Percentiles rank a stretch among this genome's conserved stretches.
Evolutionary conservation across 2,113 vertebrate genomes (phyloP).

Genomic region (Gorsachius goisagi): DNA sequence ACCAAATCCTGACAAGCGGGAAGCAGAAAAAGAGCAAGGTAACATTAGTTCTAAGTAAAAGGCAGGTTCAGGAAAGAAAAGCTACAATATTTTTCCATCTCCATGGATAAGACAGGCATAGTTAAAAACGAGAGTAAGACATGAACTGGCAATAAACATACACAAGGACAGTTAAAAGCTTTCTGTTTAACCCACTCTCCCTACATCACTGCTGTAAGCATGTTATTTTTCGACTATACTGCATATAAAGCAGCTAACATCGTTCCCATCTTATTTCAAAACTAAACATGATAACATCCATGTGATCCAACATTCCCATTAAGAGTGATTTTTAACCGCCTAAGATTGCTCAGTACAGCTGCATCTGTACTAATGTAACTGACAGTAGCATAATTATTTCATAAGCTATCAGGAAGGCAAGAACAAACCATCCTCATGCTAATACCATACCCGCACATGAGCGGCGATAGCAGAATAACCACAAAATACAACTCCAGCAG

Average conservation of each 20-base stretch:
- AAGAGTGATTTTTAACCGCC: background rate
- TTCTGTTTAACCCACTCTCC: background rate
- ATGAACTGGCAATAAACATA: background rate
- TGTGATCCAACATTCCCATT: background rate
- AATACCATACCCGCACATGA: background rate
- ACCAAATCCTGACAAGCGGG: constrained; percentile 92
- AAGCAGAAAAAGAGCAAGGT: constrained; percentile 78
- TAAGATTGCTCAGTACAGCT: accelerated
- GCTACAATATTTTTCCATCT: background rate
- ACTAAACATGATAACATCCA: background rate
- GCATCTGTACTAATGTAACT: background rate
- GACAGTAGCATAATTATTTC: background rate
- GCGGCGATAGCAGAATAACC: background rate
- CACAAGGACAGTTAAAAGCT: background rate
- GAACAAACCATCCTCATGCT: background rate
- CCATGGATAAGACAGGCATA: background rate
- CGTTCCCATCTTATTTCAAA: background rate
- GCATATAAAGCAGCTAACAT: background rate
- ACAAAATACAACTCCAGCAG: background rate
- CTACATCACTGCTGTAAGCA: background rate
- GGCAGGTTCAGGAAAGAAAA: background rate
- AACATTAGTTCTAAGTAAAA: constrained; percentile 65
- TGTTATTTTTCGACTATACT: background rate
- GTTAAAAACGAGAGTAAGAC: background rate
- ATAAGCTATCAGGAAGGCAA: background rate